phyloP scores from a whole-genome alignment of 2,113 vertebrate species.

The Pyxicephalus adspersus region DNA sequence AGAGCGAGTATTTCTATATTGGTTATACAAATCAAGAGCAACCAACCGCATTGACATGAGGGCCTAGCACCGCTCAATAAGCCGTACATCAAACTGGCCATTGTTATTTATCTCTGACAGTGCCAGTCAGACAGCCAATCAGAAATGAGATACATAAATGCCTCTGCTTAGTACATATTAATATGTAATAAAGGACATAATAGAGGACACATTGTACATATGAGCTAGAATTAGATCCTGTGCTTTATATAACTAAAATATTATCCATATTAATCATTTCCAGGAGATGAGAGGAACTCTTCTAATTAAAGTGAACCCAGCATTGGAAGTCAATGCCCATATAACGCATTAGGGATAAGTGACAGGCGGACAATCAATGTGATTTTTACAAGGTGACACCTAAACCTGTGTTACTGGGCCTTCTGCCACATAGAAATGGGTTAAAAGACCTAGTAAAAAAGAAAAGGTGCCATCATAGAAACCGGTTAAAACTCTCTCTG shows the following conservation, averaged over 20 bases:
- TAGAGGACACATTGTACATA: background rate
- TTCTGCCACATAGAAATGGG: background rate
- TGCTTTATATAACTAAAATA: background rate
- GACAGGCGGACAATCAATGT: background rate
- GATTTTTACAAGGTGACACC: background rate
- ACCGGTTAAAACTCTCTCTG: background rate
- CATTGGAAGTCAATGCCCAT: background rate
- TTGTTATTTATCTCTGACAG: background rate
- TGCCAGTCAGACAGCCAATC: background rate
- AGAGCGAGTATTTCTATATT: background rate
- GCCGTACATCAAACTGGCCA: background rate
- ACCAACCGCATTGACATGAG: background rate
- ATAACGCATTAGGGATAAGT: background rate
- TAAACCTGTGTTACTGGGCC: background rate
- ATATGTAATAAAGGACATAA: background rate
- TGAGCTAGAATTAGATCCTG: background rate
- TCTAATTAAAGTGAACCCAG: no score
- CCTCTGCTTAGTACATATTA: no score
- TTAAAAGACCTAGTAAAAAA: background rate
- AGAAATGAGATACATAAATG: background rate
- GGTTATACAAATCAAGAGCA: background rate
- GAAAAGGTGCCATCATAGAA: no score
- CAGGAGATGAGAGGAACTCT: background rate
- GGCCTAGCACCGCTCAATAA: slow-evolving; percentile 27
- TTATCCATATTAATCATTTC: background rate